Percentiles rank a stretch among this genome's conserved stretches.
Conservation (phyloP, 2,888 invertebrate species). For the Muschampia plurimacula region DNA sequence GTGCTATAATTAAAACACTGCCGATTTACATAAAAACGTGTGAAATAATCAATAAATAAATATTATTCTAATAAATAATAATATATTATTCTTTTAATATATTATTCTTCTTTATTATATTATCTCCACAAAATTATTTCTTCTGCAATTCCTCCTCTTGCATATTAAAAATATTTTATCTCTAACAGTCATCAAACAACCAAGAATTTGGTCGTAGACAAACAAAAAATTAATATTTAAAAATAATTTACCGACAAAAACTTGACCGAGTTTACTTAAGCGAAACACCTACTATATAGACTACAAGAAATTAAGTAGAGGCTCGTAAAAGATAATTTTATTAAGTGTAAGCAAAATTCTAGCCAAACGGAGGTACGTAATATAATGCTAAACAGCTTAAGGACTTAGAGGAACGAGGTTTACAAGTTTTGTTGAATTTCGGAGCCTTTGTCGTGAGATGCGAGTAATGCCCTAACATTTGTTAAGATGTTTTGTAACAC, state of each 20-base stretch:
- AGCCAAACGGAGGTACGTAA: conserved; percentile 23
- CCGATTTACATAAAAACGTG: background rate
- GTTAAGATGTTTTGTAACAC: conserved; percentile 1
- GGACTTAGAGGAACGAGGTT: conserved; percentile 28
- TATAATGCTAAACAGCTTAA: conserved; percentile 33
- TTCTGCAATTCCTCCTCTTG: too few relatives aligned
- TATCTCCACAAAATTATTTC: too few relatives aligned
- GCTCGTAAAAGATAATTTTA: conserved; percentile 35
- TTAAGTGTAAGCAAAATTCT: conserved; percentile 31
- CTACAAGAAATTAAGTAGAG: conserved; percentile 17
- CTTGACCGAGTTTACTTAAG: background rate
- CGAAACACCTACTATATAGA: background rate
- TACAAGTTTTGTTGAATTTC: conserved; percentile 24
- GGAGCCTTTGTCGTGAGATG: background rate
- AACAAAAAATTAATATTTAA: background rate
- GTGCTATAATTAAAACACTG: background rate
- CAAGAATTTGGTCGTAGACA: background rate
- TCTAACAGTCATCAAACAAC: background rate
- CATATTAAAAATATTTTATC: background rate
- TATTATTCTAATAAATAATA: too few relatives aligned
- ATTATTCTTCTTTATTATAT: too few relatives aligned
- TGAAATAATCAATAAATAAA: too few relatives aligned
- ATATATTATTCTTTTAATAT: too few relatives aligned
- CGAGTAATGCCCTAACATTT: conserved; percentile 5
- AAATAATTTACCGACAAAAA: background rate